These are phyloP conservation scores for Xylota sylvarum DNA, from an alignment of 2,888 invertebrate species.

Conservation along the genomic window DNA sequence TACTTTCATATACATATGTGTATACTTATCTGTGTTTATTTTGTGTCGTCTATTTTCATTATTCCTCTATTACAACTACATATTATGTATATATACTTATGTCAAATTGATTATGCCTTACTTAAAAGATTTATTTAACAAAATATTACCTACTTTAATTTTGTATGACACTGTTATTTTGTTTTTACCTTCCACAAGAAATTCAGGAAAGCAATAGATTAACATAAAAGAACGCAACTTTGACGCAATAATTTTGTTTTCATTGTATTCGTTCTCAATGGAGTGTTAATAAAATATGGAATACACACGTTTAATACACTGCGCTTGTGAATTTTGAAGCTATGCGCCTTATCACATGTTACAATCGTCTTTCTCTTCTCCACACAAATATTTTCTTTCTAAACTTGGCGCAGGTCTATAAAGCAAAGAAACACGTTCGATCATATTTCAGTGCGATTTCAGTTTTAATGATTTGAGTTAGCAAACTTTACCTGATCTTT, in stretches of 20 bases:
- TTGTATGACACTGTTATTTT: no score
- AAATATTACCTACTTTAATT: no score
- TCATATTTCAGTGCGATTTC: conserved; percentile 62
- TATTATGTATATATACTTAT: no score
- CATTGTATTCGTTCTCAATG: conserved; percentile 28
- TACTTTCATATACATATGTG: no score
- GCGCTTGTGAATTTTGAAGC: conserved; percentile 34
- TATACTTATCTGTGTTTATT: no score
- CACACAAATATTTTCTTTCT: conserved; percentile 43
- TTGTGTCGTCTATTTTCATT: no score
- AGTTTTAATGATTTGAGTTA: conserved; percentile 52
- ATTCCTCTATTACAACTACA: no score
- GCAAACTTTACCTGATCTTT: conserved; percentile 24
- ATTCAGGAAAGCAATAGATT: neutral
- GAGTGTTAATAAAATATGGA: conserved; percentile 61
- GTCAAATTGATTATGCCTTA: no score
- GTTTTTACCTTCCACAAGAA: no score
- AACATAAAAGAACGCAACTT: neutral
- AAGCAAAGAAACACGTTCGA: conserved; percentile 70
- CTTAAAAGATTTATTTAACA: no score
- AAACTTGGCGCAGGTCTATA: conserved; percentile 64
- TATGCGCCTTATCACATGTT: conserved; percentile 66
- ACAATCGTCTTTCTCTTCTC: conserved; percentile 45
- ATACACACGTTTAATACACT: conserved; percentile 33
- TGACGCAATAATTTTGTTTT: conserved; percentile 6